Evolutionary conservation across 1,140 invertebrate genomes (phyloP).

Genomic region (Solen grandis): DNA sequence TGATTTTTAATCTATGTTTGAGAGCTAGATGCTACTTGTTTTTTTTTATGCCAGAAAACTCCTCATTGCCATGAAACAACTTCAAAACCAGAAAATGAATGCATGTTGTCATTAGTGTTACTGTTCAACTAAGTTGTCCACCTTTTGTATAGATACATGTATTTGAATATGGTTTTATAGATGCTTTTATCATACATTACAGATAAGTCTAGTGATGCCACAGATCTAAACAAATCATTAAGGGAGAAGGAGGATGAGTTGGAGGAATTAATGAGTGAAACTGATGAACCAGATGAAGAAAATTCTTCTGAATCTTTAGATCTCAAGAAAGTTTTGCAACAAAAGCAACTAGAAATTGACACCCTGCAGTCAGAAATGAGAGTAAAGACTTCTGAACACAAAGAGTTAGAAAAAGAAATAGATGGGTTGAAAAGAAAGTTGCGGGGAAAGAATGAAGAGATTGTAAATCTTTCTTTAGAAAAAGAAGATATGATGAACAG

Average conservation of each 20-base stretch:
- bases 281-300: constrained; percentile 34
- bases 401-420: constrained; percentile 50
- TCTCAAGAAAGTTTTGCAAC: constrained; percentile 9
- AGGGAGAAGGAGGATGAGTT: constrained; percentile 55
- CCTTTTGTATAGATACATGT: too few species aligned
- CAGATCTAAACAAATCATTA: constrained; percentile 29
- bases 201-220: not conserved
- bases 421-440: constrained; percentile 57
- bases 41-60: too few species aligned
- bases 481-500: constrained; percentile 80
- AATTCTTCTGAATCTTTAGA: constrained; percentile 32
- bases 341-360: constrained; percentile 25
- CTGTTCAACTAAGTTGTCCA: too few species aligned
- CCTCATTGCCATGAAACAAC: too few species aligned
- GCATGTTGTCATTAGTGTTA: too few species aligned
- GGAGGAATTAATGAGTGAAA: constrained; percentile 32
- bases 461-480: constrained; percentile 82
- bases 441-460: constrained; percentile 79
- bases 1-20: too few species aligned
- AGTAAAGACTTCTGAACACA: constrained; percentile 5
- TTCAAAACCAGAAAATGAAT: too few species aligned
- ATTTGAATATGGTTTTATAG: too few species aligned
- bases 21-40: too few species aligned
- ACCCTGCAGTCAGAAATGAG: constrained; percentile 17
- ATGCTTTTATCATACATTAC: not conserved